Evolutionary conservation across 2,888 invertebrate species (phyloP).

Genomic region (Phlogophora meticulosa): DNA sequence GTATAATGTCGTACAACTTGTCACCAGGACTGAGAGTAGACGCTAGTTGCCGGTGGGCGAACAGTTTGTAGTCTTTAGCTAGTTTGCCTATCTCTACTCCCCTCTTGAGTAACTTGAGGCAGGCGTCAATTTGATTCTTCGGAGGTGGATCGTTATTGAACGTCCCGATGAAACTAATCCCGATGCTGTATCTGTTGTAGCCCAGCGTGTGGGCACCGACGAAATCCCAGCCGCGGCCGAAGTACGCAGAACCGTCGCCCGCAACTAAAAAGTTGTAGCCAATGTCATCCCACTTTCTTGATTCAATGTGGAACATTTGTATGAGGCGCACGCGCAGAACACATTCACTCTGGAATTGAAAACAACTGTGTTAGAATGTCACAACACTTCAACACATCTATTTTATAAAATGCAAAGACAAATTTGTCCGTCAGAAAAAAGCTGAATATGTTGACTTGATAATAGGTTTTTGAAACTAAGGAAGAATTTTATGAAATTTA

Average conservation of each 20-base stretch:
- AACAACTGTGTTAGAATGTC: slow-evolving; percentile 3
- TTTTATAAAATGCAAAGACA: background rate
- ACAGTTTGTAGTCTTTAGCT: slow-evolving; percentile 92
- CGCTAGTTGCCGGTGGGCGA: slow-evolving; percentile 93
- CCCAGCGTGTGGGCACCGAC: slow-evolving; percentile 93
- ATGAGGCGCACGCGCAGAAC: slow-evolving; percentile 91
- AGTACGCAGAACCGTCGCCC: slow-evolving; percentile 94
- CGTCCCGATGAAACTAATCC: slow-evolving; percentile 94
- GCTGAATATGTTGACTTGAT: no score
- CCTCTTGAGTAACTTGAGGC: slow-evolving; percentile 91
- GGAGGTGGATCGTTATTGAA: slow-evolving; percentile 91
- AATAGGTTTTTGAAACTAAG: no score
- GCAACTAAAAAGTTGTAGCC: slow-evolving; percentile 95
- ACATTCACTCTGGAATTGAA: slow-evolving; percentile 89
- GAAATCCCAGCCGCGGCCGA: slow-evolving; percentile 94
- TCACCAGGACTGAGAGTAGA: slow-evolving; percentile 93
- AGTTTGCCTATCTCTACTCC: slow-evolving; percentile 92
- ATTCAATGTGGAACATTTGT: slow-evolving; percentile 93
- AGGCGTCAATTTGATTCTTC: slow-evolving; percentile 91
- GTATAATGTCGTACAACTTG: slow-evolving; percentile 92
- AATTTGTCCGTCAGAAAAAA: background rate
- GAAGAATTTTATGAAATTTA: background rate
- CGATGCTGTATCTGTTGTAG: slow-evolving; percentile 93
- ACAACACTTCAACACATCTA: no score
- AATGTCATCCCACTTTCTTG: slow-evolving; percentile 92